Conservation (phyloP, 2,113 vertebrate genomes). For the Talpa occidentalis region DNA sequence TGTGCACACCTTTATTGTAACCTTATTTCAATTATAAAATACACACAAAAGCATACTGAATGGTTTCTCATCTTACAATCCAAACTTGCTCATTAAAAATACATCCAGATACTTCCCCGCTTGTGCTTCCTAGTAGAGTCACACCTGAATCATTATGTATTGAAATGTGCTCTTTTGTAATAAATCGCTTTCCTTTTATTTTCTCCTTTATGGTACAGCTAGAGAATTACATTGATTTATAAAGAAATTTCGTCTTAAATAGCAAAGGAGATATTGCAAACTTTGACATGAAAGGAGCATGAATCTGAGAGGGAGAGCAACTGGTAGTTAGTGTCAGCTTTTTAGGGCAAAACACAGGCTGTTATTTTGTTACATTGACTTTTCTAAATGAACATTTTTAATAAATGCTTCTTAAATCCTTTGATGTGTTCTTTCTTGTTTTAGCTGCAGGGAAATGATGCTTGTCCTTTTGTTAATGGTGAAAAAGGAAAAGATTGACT, state of each 20-base stretch:
- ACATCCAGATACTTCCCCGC: not conserved
- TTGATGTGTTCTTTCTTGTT: not conserved
- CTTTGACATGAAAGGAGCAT: not conserved
- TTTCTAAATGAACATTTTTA: not conserved
- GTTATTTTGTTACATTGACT: not conserved
- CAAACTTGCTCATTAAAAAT: not conserved
- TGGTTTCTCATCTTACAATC: not conserved
- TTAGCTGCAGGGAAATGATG: not conserved
- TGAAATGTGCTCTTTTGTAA: not conserved
- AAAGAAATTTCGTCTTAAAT: constrained; percentile 6
- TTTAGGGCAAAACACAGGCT: not conserved
- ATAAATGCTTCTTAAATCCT: not conserved
- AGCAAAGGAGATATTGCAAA: not conserved
- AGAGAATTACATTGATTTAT: not conserved
- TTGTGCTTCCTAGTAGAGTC: not conserved
- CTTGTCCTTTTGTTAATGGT: not conserved
- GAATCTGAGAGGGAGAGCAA: not conserved
- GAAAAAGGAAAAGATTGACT: not conserved
- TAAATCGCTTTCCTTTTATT: not conserved
- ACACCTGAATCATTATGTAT: not conserved
- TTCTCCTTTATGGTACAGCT: not conserved
- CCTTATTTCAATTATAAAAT: not conserved
- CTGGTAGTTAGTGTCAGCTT: not conserved
- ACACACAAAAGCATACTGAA: not conserved
- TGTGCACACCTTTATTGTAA: not conserved